A percentile compares a stretch with the other conserved stretches of the same genome.
These are phyloP conservation scores for Acrocephalus kingi DNA, from an alignment of 2,113 vertebrate genomes.

Conservation along the genomic window DNA sequence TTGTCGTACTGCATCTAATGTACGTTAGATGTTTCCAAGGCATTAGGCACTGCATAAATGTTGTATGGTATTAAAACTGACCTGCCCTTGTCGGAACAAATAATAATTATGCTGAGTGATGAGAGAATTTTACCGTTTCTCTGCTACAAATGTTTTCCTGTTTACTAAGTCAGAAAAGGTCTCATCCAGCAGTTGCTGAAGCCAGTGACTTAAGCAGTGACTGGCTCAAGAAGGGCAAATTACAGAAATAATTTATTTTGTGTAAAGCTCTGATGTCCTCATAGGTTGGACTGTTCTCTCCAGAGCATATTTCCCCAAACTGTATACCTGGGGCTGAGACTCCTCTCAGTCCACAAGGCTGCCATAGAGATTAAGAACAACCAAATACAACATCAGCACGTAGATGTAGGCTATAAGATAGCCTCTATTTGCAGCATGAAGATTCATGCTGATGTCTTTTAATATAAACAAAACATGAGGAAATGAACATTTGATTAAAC, in stretches of 20 bases:
- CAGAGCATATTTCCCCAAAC: neutral
- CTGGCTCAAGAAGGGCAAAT: neutral
- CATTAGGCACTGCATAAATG: slow-evolving; percentile 21
- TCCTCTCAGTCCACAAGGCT: neutral
- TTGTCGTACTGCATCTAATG: slow-evolving; percentile 5
- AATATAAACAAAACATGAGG: slow-evolving; percentile 5
- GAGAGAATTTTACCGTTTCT: slow-evolving; percentile 31
- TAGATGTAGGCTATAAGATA: neutral
- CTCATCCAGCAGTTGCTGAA: neutral
- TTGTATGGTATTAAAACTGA: slow-evolving; percentile 35
- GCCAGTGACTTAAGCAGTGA: neutral
- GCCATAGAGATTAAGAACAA: neutral
- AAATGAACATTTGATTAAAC: slow-evolving; percentile 68
- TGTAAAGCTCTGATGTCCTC: neutral
- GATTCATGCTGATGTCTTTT: slow-evolving; percentile 42
- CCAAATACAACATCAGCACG: neutral
- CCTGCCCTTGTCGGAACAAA: slow-evolving; percentile 39
- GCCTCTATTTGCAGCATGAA: slow-evolving; percentile 13
- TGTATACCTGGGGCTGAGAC: neutral
- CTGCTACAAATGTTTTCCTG: slow-evolving; percentile 11
- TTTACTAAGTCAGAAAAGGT: slow-evolving; percentile 45
- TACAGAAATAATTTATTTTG: slow-evolving; percentile 4
- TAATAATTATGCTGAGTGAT: slow-evolving; percentile 36
- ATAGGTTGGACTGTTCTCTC: neutral
- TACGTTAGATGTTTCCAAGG: slow-evolving; percentile 25